phyloP scores from a whole-genome alignment of 2,888 invertebrate species.

The Himalopsyche kuldschensis region DNA sequence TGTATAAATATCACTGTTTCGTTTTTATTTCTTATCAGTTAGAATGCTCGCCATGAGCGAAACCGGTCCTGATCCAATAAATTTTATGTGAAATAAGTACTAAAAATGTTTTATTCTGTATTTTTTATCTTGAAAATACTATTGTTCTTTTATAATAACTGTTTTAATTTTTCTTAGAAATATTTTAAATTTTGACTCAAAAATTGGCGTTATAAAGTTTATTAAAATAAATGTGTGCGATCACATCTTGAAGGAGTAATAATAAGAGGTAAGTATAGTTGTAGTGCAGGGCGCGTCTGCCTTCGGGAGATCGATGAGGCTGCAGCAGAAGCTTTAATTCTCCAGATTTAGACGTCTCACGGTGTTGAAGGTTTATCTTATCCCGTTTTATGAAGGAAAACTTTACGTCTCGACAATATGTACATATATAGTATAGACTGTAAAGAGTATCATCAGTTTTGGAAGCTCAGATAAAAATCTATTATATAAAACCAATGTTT shows the following conservation, averaged over 20 bases:
- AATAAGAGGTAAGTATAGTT: neutral
- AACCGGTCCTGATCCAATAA: no score
- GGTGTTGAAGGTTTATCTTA: neutral
- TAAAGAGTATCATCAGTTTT: neutral
- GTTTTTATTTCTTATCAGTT: no score
- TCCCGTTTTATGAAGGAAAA: neutral
- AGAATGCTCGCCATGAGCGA: no score
- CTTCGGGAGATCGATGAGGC: neutral
- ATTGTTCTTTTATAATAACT: no score
- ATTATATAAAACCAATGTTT: no score
- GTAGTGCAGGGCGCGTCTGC: neutral
- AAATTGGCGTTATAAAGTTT: neutral
- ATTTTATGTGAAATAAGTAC: no score
- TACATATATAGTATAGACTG: no score
- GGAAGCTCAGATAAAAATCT: no score
- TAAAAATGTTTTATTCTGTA: no score
- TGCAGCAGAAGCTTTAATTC: neutral
- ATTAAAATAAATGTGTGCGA: neutral
- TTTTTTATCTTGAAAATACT: no score
- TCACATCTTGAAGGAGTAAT: neutral
- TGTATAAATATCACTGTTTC: no score
- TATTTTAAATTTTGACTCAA: neutral
- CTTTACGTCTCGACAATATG: neutral
- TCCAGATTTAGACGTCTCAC: neutral
- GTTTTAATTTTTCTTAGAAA: neutral